Evolutionary conservation across 1,140 invertebrate species (phyloP).

Genomic region (Myzus persicae): DNA sequence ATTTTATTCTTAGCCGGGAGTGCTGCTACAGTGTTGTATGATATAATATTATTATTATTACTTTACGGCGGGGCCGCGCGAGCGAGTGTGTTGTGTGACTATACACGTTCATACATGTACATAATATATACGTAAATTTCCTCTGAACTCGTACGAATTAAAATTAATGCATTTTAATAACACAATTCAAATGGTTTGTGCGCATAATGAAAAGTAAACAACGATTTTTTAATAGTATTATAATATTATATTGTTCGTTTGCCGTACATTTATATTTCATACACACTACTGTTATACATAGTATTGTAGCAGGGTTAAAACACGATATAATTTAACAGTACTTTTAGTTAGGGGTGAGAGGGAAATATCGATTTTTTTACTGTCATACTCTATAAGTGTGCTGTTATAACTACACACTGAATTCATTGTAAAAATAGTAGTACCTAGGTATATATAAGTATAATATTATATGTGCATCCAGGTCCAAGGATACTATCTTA

Average conservation of each 20-base stretch:
- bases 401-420: not conserved
- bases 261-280: not conserved
- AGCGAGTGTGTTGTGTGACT: too few relatives aligned
- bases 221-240: not conserved
- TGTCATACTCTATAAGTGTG: not conserved
- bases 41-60: not conserved
- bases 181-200: not conserved
- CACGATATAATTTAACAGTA: not conserved
- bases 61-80: not conserved
- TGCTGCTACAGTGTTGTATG: too few relatives aligned
- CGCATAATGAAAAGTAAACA: not conserved
- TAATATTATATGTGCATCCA: not conserved
- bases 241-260: not conserved
- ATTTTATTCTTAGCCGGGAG: too few relatives aligned
- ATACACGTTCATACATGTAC: not conserved
- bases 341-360: not conserved
- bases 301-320: not conserved
- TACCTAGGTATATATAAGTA: too few relatives aligned
- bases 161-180: slow-evolving; percentile 22
- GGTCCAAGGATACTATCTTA: not conserved
- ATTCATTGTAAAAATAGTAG: too few relatives aligned
- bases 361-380: not conserved
- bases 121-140: not conserved
- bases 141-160: slow-evolving; percentile 25
- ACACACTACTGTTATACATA: not conserved